Evolutionary conservation across 1,140 invertebrate genomes (phyloP).

Genomic region (Habropoda laboriosa): DNA sequence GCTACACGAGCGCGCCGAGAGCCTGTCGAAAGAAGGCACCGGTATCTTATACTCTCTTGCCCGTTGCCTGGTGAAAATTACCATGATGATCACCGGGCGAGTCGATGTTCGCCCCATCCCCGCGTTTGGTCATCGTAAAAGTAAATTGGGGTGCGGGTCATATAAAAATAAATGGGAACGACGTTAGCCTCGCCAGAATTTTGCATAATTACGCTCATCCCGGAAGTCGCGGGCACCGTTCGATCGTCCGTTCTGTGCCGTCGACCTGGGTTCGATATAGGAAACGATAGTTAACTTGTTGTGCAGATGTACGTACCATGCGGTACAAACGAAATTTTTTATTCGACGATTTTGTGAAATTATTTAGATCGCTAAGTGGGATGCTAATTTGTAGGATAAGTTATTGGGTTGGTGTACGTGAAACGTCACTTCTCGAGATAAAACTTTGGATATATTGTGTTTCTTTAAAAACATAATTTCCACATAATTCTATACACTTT

Average conservation of each 20-base stretch:
- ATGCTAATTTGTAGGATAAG: no score
- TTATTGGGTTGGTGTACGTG: no score
- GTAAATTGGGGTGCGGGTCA: constrained; percentile 40
- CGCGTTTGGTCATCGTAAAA: constrained; percentile 1
- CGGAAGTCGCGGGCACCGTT: constrained; percentile 11
- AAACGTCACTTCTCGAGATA: no score
- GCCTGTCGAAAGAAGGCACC: not conserved
- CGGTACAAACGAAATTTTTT: no score
- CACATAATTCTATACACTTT: no score
- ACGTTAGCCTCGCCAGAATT: constrained; percentile 15
- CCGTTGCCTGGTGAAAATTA: constrained; percentile 14
- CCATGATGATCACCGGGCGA: not conserved
- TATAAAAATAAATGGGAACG: constrained; percentile 59
- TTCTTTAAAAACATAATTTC: no score
- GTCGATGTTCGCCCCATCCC: not conserved
- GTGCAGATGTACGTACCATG: no score
- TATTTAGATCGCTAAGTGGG: no score
- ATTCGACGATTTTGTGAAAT: no score
- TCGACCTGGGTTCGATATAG: not conserved
- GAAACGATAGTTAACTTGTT: not conserved
- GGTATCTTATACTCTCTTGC: not conserved
- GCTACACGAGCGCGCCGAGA: not conserved
- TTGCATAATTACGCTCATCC: constrained; percentile 45
- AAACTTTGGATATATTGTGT: no score
- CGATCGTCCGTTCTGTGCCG: not conserved